Evolutionary conservation across 2,888 invertebrate species (phyloP), one percentile per base, ranked within the genome.

Genomic region (Criorhina ranunculi): DNA sequence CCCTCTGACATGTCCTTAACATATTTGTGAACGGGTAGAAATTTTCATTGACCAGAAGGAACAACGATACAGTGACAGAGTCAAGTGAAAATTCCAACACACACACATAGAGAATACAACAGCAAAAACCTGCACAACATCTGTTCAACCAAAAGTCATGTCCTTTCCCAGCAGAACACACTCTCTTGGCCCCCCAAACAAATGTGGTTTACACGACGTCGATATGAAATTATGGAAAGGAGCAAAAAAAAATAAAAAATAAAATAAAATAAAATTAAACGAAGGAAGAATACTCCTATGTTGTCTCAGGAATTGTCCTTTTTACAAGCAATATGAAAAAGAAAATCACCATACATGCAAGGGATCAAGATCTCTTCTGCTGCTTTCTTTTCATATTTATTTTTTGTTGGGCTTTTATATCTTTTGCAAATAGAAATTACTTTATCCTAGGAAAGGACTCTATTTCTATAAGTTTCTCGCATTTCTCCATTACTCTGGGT

Each of bases 391-490:
- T 19, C 51, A 59, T n/a, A n/a, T 51, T 79, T 42, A 1, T 42
- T 49, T 11, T 37, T 55, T 19, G 7, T 11, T 19, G 29, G 11
- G 15, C 72, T 64, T 79, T 49, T 44, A 64, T 73, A 66, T 72
- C 72, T 70, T 66, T 59, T 35, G 42, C 66, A 80, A 80, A 80
- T 80, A 80, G 79, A 80, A 80, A 80, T 73, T 80, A 80, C 73
- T 73, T 67, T 44, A 80, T 80, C 59, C 73, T 67, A 8, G 51
- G 5, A 57, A 60, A 73, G 72, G 64, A 72, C 79, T 73, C 19
- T 35, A 55, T 70, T 70, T 35, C 64, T 51, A 4, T 17, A n/a
- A n/a, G 19, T 46, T n/a, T 17, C 2, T 29, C 11, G 8, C 53
- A 37, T 2, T 2, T 15, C 51, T 42, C 7, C 11, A 49, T 29